phyloP scores from a whole-genome alignment of 1,140 invertebrate species.

The Diorhabda elongata region DNA sequence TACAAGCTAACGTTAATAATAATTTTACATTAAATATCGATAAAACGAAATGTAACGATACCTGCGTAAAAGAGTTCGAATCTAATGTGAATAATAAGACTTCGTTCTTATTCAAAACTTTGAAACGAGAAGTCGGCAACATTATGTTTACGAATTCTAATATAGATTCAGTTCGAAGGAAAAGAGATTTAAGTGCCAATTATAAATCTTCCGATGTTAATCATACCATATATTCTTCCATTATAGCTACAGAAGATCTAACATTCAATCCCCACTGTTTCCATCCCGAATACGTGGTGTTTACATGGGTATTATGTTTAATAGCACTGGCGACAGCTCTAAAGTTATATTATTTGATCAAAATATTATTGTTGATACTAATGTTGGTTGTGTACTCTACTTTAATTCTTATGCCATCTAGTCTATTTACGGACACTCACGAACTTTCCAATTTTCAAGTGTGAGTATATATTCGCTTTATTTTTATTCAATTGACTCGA shows the following conservation, averaged over 20 bases:
- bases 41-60: conserved; percentile 21
- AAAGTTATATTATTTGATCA: conserved; percentile 87
- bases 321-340: conserved; percentile 87
- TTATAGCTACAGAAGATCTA: neutral
- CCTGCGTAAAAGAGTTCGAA: conserved; percentile 20
- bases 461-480: conserved; percentile 5
- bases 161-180: neutral
- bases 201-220: neutral
- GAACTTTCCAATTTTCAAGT: neutral
- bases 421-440: conserved; percentile 12
- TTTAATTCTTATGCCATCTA: conserved; percentile 58
- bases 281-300: conserved; percentile 84
- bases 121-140: conserved; percentile 14
- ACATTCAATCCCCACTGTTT: conserved; percentile 13
- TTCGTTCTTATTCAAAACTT: conserved; percentile 4
- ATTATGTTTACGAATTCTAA: neutral
- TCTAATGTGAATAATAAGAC: conserved; percentile 21
- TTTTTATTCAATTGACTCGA: neutral
- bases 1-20: conserved; percentile 47
- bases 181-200: neutral
- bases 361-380: conserved; percentile 72
- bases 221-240: neutral
- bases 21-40: conserved; percentile 45
- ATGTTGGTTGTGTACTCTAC: conserved; percentile 70
- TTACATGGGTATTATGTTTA: conserved; percentile 90